Base-by-base conservation (phyloP, 2,797 vertebrate species). In the Pelochelys cantorii region DNA sequence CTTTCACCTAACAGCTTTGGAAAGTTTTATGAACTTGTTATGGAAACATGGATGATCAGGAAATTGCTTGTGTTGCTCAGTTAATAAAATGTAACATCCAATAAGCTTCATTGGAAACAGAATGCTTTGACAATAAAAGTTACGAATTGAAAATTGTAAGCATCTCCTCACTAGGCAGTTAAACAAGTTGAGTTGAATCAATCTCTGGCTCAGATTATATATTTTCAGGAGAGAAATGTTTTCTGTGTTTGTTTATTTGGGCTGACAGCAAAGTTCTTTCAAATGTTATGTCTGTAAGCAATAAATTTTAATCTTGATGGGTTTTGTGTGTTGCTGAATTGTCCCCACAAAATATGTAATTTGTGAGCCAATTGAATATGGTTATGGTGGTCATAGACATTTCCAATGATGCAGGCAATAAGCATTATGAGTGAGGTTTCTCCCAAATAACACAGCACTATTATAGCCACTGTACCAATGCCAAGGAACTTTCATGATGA, bases 351-450 rank as follows among this genome's bases (percentile, higher is more conserved):
- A 94, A 55, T 79, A 52, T 5, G 4, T 37, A 82, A 79, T 85
- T 93, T 75, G 80, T 59, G 89, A 96, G 17, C 71, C 60, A 96
- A 87, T 86, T 84, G 93, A 92, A 52, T 57, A 79, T 86, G 82
- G 79, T 95, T 97, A 81, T 53, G 92, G 65, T 90, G 83, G 86
- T 91, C 81, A 88, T 2, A 56, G 89, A n/a, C 20, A 96, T 96
- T 88, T 92, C 84, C 85, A 95, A 87, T 48, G 94, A 95, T 74
- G 68, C 71, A 96, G 95, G 89, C 55, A 95, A 54, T 78, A 96
- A 94, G 12, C 5, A 22, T 74, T 86, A 85, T 84, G n/a, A 93
- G 48, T 59, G 80, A 93, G 42, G 34, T 93, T 90, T 93, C 27
- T 96, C 95, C 87, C 90, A 90, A 96, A 82, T 11, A 88, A 85